Conservation (phyloP, 2,797 vertebrate genomes). For the Numenius phaeopus region DNA sequence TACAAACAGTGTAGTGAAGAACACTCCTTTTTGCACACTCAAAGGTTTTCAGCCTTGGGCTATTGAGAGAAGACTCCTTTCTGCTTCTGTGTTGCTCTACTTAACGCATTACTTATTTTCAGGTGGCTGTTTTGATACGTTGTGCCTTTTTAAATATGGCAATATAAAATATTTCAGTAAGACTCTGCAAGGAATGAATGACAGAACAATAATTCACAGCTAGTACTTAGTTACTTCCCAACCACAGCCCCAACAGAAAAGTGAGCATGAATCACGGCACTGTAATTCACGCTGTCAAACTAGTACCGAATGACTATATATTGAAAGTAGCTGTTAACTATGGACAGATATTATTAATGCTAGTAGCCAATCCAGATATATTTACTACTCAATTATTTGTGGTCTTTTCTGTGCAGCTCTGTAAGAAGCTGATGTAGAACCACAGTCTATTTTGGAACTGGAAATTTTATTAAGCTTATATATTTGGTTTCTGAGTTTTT, state of each 20-base stretch:
- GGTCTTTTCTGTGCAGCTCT: neutral
- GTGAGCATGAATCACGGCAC: neutral
- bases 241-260: neutral
- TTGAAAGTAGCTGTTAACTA: neutral
- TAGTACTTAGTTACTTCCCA: neutral
- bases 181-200: neutral
- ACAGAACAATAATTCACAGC: neutral
- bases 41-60: neutral
- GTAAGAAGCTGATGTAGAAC: neutral
- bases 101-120: neutral
- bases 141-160: neutral
- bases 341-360: neutral
- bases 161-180: neutral
- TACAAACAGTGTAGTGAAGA: neutral
- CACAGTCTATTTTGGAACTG: neutral
- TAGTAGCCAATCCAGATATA: neutral
- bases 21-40: rapidly evolving
- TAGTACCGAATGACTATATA: neutral
- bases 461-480: neutral
- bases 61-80: neutral
- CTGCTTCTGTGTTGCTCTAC: neutral
- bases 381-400: neutral
- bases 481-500: neutral
- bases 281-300: neutral
- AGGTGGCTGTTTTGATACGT: neutral